Conservation (phyloP, 2,113 vertebrate genomes). For the Odontophorus gujanensis region DNA sequence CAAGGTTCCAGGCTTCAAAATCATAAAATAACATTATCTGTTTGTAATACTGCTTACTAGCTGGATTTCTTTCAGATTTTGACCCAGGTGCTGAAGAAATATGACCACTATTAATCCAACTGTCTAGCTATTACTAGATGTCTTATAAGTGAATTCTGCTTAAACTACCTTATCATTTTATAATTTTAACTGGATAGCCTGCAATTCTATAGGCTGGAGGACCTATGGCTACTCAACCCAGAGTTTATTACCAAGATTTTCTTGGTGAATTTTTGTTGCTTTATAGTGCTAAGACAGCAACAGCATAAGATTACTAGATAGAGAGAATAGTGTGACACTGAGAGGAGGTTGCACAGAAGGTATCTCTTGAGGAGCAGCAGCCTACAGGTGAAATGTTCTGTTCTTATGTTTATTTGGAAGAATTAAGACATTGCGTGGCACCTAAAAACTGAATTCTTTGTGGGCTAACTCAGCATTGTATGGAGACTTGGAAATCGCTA, state of each 20-base stretch:
- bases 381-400: neutral
- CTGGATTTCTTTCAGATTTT: neutral
- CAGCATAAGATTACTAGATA: neutral
- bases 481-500: neutral
- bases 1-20: neutral
- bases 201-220: neutral
- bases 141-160: neutral
- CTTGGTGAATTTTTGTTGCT: neutral
- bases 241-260: neutral
- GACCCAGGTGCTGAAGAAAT: neutral
- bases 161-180: neutral
- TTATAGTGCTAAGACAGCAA: neutral
- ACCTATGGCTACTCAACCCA: neutral
- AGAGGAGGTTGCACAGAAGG: neutral
- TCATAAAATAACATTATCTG: neutral
- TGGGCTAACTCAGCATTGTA: neutral
- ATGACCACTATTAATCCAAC: neutral
- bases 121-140: neutral
- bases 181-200: neutral
- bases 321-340: neutral
- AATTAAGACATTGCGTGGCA: neutral
- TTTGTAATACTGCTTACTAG: neutral
- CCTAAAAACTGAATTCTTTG: neutral
- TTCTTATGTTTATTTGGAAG: neutral
- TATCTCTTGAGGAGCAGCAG: neutral